Evolutionary conservation across 2,113 vertebrate species (phyloP).

Genomic region (Tinamus guttatus): DNA sequence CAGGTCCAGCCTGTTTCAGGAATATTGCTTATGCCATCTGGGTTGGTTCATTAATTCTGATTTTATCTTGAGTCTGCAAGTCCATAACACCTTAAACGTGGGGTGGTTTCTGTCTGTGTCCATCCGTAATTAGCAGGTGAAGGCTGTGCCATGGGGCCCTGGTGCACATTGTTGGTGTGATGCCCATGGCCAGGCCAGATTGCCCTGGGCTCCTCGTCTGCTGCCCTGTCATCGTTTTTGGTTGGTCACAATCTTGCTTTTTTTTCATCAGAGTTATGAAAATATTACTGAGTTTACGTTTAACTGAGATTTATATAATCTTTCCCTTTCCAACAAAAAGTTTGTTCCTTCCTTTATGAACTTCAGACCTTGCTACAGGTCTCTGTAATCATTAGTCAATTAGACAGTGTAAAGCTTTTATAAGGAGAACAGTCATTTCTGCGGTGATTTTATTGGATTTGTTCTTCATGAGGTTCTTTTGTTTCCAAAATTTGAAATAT

Average conservation of each 20-base stretch:
- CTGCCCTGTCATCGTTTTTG: too few relatives aligned
- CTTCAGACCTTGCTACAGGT: not conserved
- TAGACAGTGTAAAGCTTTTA: not conserved
- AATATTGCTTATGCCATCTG: not conserved
- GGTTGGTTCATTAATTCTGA: not conserved
- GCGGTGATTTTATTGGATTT: not conserved
- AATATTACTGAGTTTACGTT: not conserved
- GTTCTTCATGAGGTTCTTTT: not conserved
- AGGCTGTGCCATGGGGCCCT: not conserved
- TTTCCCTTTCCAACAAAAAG: not conserved
- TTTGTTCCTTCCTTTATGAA: not conserved
- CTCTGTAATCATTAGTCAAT: not conserved
- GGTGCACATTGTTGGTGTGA: not conserved
- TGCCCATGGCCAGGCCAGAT: too few relatives aligned
- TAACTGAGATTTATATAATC: accelerated
- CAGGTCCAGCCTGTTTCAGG: not conserved
- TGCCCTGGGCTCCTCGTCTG: too few relatives aligned
- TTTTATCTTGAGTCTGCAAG: slow-evolving; percentile 42
- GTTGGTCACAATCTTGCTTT: not conserved
- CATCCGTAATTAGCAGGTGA: not conserved
- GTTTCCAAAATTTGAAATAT: not conserved
- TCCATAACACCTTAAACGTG: not conserved
- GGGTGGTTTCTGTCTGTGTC: not conserved
- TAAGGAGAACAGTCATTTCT: not conserved
- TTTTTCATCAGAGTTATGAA: not conserved